Percentiles rank a stretch among this genome's conserved stretches.
These are phyloP conservation scores for Danio aesculapii DNA, from an alignment of 2,797 vertebrate species.

Conservation along the genomic window DNA sequence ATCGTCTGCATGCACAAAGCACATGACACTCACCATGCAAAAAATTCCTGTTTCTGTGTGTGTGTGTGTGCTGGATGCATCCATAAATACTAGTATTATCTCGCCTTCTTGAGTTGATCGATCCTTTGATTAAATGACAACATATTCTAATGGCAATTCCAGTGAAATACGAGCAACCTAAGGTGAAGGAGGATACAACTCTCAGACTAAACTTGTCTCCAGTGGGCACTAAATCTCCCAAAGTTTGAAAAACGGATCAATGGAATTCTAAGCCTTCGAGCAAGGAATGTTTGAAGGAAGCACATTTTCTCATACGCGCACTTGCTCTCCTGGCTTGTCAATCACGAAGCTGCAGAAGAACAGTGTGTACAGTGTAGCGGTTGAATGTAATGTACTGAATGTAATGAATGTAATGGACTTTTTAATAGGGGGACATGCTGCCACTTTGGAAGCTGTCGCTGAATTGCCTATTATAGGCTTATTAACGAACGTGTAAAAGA, in stretches of 20 bases:
- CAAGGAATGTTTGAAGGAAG: slow-evolving; percentile 51
- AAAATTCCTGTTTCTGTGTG: slow-evolving; percentile 7
- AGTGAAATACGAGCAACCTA: slow-evolving; percentile 32
- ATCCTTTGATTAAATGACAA: not conserved
- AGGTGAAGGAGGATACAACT: slow-evolving; percentile 6
- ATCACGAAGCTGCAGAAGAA: not conserved
- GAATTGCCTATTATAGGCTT: not conserved
- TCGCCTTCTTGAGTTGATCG: not conserved
- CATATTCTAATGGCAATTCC: slow-evolving; percentile 6
- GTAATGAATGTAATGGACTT: not conserved
- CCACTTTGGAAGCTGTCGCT: not conserved
- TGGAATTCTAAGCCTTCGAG: slow-evolving; percentile 54
- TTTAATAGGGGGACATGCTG: not conserved
- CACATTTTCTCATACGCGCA: slow-evolving; percentile 29
- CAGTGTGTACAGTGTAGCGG: slow-evolving; percentile 5
- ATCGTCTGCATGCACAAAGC: slow-evolving; percentile 13
- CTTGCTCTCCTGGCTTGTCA: slow-evolving; percentile 8
- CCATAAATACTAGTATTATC: slow-evolving; percentile 40
- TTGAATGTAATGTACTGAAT: slow-evolving; percentile 33
- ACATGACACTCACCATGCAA: slow-evolving; percentile 1
- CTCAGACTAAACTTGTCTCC: slow-evolving; percentile 53
- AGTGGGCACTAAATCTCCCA: slow-evolving; percentile 45
- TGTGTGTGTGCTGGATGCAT: not conserved
- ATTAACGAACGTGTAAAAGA: not conserved
- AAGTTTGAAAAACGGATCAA: slow-evolving; percentile 46